phyloP scores from a whole-genome alignment of 2,888 invertebrate genomes.

The Ormyrus rosae region DNA sequence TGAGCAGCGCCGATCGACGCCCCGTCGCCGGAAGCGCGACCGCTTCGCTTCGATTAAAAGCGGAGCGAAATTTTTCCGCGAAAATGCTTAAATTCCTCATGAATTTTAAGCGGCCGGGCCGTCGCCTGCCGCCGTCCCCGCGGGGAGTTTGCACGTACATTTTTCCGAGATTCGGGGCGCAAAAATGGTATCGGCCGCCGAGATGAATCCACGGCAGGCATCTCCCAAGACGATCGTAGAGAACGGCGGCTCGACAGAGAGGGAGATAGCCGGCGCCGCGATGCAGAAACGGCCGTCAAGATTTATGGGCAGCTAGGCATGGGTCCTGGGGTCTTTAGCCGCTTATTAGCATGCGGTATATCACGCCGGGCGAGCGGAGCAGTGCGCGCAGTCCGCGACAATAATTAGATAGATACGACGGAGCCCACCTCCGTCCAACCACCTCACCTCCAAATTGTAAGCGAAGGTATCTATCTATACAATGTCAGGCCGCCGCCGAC shows the following conservation, averaged over 20 bases:
- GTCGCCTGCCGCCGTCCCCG: too few species aligned
- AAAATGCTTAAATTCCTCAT: too few species aligned
- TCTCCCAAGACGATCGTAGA: slow-evolving; percentile 66
- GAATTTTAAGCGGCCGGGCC: too few species aligned
- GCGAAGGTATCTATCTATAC: slow-evolving; percentile 55
- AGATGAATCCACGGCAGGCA: slow-evolving; percentile 56
- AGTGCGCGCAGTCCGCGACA: slow-evolving; percentile 68
- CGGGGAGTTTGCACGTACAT: background rate
- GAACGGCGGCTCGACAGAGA: slow-evolving; percentile 2
- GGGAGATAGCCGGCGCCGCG: slow-evolving; percentile 56
- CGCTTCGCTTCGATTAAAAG: slow-evolving; percentile 26
- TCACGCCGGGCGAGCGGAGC: slow-evolving; percentile 67
- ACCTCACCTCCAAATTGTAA: slow-evolving; percentile 45
- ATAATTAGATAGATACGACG: slow-evolving; percentile 75
- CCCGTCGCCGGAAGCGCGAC: slow-evolving; percentile 34
- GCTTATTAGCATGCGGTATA: slow-evolving; percentile 77
- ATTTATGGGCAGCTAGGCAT: slow-evolving; percentile 72
- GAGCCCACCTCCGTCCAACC: background rate
- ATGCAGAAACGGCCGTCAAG: slow-evolving; percentile 70
- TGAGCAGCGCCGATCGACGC: slow-evolving; percentile 14
- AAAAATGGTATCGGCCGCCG: slow-evolving; percentile 45
- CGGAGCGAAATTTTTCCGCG: too few species aligned
- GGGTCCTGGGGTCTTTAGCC: slow-evolving; percentile 75
- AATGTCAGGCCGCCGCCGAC: slow-evolving; percentile 42
- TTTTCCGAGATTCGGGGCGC: slow-evolving; percentile 8